phyloP scores from a whole-genome alignment of 2,113 vertebrate genomes.

The Petromus typicus region DNA sequence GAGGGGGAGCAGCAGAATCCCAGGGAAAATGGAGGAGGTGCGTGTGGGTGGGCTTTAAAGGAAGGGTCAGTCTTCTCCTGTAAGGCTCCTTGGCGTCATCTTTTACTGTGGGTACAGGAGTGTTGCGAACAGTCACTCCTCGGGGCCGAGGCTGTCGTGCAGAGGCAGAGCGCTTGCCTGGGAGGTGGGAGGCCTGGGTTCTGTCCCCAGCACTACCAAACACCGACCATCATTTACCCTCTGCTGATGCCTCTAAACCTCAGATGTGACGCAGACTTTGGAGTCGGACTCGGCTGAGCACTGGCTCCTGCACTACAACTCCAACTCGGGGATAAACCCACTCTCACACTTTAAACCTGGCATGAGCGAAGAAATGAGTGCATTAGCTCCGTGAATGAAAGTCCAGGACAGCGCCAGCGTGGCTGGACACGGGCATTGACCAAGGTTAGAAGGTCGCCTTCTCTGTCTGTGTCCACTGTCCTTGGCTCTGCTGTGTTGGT shows the following conservation, averaged over 20 bases:
- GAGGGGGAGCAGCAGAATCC: background rate
- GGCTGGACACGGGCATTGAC: background rate
- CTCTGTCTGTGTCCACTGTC: background rate
- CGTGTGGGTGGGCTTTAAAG: conserved; percentile 18
- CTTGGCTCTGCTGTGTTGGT: background rate
- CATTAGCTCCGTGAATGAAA: background rate
- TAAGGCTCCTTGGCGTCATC: background rate
- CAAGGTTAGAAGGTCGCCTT: background rate
- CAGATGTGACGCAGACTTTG: background rate
- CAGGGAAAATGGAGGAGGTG: background rate
- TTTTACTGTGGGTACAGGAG: background rate
- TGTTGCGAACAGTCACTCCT: background rate
- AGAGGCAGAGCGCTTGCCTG: background rate
- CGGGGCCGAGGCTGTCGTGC: background rate
- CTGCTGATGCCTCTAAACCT: background rate
- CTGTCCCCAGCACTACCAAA: background rate
- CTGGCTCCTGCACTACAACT: background rate
- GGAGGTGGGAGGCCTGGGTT: background rate
- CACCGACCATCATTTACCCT: background rate
- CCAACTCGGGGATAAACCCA: background rate
- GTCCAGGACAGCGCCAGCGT: background rate
- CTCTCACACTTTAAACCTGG: background rate
- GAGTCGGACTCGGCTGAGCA: background rate
- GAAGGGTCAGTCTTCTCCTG: background rate
- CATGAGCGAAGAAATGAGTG: background rate